These are phyloP conservation scores for Parapsyche elsis DNA, from an alignment of 1,140 invertebrate species.

Conservation along the genomic window DNA sequence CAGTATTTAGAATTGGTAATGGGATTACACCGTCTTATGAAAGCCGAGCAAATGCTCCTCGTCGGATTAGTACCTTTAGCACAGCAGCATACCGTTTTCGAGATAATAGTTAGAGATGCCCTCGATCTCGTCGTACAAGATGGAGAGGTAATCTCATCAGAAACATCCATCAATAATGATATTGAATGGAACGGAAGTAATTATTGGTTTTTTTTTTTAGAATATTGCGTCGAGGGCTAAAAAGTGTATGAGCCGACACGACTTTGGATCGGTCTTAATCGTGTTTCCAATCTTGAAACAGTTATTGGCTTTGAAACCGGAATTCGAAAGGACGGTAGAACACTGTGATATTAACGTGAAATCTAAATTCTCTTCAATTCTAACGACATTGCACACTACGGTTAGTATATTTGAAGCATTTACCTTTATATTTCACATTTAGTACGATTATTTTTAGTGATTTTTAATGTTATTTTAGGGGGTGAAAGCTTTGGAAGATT, in stretches of 20 bases:
- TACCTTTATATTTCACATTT: neutral
- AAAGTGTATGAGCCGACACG: conserved; percentile 81
- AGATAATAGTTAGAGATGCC: conserved; percentile 84
- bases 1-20: conserved; percentile 87
- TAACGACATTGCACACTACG: conserved; percentile 80
- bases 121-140: conserved; percentile 87
- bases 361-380: conserved; percentile 78
- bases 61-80: conserved; percentile 84
- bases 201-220: conserved; percentile 61
- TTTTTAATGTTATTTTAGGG: conserved; percentile 70
- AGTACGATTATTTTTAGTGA: neutral
- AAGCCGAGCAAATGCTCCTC: conserved; percentile 86
- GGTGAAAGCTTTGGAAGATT: conserved; percentile 90
- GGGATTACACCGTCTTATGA: conserved; percentile 88
- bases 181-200: neutral
- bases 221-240: conserved; percentile 81
- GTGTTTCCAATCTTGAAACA: conserved; percentile 90
- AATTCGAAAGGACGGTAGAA: conserved; percentile 84
- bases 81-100: conserved; percentile 85
- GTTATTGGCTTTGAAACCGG: conserved; percentile 81
- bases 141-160: conserved; percentile 73
- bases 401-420: conserved; percentile 63
- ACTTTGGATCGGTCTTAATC: conserved; percentile 84
- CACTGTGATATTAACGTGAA: conserved; percentile 77
- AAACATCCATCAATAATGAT: neutral